Conservation (phyloP, 2,797 vertebrate genomes). For the Otus scops region DNA sequence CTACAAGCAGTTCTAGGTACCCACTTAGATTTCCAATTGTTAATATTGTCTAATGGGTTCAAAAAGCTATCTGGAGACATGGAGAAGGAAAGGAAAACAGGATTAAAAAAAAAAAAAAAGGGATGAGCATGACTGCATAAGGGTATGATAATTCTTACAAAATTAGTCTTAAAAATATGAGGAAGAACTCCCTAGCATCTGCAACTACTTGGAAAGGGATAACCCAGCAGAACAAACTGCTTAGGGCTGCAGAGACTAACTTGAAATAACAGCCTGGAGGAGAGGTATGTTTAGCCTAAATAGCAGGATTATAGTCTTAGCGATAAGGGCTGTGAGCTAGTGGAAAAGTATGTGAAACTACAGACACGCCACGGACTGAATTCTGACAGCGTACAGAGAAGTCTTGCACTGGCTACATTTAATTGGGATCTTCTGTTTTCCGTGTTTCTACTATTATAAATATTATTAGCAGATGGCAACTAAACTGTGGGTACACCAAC, state of each 20-base stretch:
- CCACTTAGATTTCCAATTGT: not conserved
- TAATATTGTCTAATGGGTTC: not conserved
- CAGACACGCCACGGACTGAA: not conserved
- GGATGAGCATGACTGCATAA: not conserved
- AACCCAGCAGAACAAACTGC: slow-evolving; percentile 1
- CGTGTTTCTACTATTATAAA: not conserved
- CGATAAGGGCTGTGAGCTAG: not conserved
- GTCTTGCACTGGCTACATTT: not conserved
- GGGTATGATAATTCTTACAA: not conserved
- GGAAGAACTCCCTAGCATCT: not conserved
- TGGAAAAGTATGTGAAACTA: not conserved
- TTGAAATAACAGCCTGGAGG: not conserved
- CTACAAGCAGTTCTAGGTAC: not conserved
- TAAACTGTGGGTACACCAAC: not conserved
- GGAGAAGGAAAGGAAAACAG: not conserved
- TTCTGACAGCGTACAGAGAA: not conserved
- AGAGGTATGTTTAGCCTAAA: slow-evolving; percentile 16
- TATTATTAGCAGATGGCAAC: slow-evolving; percentile 20
- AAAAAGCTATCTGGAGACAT: not conserved
- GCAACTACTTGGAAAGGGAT: not conserved
- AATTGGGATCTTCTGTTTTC: slow-evolving; percentile 1
- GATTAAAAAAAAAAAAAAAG: not conserved
- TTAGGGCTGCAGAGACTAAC: not conserved
- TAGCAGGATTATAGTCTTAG: slow-evolving; percentile 6
- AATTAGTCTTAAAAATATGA: not conserved